phyloP scores from a whole-genome alignment of 2,113 vertebrate species.

The Nannobrachium achirus region DNA sequence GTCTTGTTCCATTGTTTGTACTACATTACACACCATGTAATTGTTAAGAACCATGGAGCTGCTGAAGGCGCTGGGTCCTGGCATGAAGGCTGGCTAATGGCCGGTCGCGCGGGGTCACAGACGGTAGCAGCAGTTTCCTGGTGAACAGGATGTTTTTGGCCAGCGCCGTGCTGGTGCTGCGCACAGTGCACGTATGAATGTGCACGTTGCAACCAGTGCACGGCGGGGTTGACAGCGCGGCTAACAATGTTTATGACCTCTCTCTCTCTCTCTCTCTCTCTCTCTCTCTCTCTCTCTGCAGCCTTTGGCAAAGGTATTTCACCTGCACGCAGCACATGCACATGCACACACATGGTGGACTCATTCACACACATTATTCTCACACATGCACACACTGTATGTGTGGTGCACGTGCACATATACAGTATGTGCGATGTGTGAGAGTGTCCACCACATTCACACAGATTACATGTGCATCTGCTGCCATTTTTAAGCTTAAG shows the following conservation, averaged over 20 bases:
- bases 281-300: too few relatives aligned
- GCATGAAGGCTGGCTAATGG: slow-evolving; percentile 24
- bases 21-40: slow-evolving; percentile 14
- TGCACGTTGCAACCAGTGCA: neutral
- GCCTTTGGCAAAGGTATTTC: too few relatives aligned
- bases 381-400: slow-evolving; percentile 4
- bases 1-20: too few relatives aligned
- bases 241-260: neutral
- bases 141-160: slow-evolving; percentile 40
- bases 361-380: slow-evolving; percentile 15
- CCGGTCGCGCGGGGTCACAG: slow-evolving; percentile 31
- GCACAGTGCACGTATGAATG: slow-evolving; percentile 5
- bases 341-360: neutral
- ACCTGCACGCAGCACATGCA: slow-evolving; percentile 7
- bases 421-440: too few relatives aligned
- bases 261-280: too few relatives aligned
- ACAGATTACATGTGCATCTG: too few relatives aligned
- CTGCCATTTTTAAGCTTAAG: too few relatives aligned
- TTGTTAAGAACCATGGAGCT: slow-evolving; percentile 56
- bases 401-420: too few relatives aligned
- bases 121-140: slow-evolving; percentile 13
- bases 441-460: too few relatives aligned
- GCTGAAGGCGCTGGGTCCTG: slow-evolving; percentile 43
- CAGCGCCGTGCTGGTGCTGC: slow-evolving; percentile 17
- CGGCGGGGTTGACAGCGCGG: neutral